phyloP scores from a whole-genome alignment of 2,797 vertebrate genomes.

The Decapterus maruadsi region DNA sequence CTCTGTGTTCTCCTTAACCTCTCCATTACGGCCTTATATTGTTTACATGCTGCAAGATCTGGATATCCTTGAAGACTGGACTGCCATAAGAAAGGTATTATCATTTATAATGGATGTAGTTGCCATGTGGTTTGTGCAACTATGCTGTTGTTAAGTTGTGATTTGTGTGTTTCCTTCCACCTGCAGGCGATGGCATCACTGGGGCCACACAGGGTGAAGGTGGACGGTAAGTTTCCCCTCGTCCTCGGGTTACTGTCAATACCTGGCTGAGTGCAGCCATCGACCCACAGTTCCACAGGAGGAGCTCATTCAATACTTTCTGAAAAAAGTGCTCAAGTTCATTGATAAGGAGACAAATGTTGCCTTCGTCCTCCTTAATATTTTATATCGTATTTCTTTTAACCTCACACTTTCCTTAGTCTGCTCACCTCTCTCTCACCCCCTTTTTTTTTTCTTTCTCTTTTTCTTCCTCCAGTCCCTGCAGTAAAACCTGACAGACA shows the following conservation, averaged over 20 bases:
- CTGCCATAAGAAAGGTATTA: conserved; percentile 96
- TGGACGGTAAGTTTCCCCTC: conserved; percentile 89
- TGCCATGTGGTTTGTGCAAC: background rate
- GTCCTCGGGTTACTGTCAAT: conserved; percentile 56
- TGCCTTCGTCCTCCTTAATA: background rate
- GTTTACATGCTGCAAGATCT: conserved; percentile 99
- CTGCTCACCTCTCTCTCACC: background rate
- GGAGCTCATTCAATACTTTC: conserved; percentile 28
- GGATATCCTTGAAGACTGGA: conserved; percentile 99
- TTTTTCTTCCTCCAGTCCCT: conserved; percentile 33
- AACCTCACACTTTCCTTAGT: background rate
- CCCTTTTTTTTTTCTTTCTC: background rate
- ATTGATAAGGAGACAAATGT: conserved; percentile 23
- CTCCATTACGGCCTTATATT: conserved; percentile 93
- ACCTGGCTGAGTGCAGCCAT: conserved; percentile 52
- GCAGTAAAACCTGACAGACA: conserved; percentile 82
- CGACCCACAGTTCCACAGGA: conserved; percentile 37
- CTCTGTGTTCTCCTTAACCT: conserved; percentile 80
- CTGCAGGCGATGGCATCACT: conserved; percentile 95
- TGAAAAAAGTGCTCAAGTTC: conserved; percentile 14
- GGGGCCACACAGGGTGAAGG: conserved; percentile 95
- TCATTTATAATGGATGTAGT: background rate
- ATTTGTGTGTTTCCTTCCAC: conserved; percentile 33
- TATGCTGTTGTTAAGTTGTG: conserved; percentile 35
- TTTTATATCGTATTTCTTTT: conserved; percentile 3